These are phyloP conservation scores for Thalassarche chlororhynchos DNA, from an alignment of 2,113 vertebrate genomes.

Conservation along the genomic window DNA sequence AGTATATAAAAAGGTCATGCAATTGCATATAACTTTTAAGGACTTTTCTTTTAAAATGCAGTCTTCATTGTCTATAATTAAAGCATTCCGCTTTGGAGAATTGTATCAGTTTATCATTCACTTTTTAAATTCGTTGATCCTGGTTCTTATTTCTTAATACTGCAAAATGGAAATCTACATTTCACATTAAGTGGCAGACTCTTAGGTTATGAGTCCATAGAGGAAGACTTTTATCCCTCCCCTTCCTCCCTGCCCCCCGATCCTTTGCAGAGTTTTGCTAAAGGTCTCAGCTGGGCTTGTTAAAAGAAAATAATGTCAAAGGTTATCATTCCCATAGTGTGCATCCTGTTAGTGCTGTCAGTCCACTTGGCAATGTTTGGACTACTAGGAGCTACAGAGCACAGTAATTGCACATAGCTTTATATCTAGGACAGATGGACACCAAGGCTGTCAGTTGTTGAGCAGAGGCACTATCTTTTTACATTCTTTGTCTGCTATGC, in stretches of 20 bases:
- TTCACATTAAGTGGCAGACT: background rate
- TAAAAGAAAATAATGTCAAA: background rate
- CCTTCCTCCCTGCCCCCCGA: background rate
- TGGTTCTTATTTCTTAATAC: background rate
- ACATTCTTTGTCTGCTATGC: background rate
- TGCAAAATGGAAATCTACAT: background rate
- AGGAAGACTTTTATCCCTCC: background rate
- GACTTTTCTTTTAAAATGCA: background rate
- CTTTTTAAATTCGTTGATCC: background rate
- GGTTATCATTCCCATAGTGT: background rate
- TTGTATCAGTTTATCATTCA: background rate
- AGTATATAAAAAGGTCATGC: background rate
- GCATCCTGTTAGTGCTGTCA: background rate
- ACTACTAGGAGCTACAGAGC: background rate
- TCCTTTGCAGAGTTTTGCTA: background rate
- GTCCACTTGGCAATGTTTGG: background rate
- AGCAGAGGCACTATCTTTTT: background rate
- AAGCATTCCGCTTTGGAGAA: background rate
- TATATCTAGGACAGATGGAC: background rate
- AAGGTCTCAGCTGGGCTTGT: background rate
- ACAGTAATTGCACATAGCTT: background rate
- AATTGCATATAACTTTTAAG: background rate
- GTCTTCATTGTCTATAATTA: background rate
- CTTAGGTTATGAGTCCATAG: background rate
- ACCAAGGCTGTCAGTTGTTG: background rate